These are phyloP conservation scores for Scophthalmus maximus DNA, from an alignment of 2,113 vertebrate genomes.

Conservation along the genomic window DNA sequence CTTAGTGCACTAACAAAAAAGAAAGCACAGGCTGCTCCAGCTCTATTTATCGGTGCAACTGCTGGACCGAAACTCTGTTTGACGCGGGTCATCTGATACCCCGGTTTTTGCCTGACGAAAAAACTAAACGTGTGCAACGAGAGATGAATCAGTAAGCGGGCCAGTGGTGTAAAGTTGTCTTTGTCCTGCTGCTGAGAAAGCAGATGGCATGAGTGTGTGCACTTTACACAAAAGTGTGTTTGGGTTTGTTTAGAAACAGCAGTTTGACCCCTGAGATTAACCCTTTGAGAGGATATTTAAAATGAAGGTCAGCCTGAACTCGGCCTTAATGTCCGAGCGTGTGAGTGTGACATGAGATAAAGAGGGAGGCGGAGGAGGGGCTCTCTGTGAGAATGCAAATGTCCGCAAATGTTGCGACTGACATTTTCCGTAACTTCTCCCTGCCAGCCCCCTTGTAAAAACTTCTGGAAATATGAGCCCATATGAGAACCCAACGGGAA, in stretches of 20 bases:
- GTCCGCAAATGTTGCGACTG: too few relatives aligned
- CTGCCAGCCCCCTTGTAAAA: too few relatives aligned
- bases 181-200: not conserved
- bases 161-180: not conserved
- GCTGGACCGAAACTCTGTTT: not conserved
- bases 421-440: too few relatives aligned
- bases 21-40: too few relatives aligned
- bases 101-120: not conserved
- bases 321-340: too few relatives aligned
- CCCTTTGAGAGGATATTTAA: conserved; percentile 37
- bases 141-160: not conserved
- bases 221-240: conserved; percentile 43
- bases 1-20: not conserved
- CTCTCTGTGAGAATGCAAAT: too few relatives aligned
- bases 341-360: conserved; percentile 16
- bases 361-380: too few relatives aligned
- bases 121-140: not conserved
- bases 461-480: too few relatives aligned
- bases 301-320: conserved; percentile 20
- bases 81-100: not conserved
- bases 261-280: conserved; percentile 65
- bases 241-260: conserved; percentile 63
- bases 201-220: conserved; percentile 6
- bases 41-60: not conserved
- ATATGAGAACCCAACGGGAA: too few relatives aligned